These are phyloP conservation scores for Lanistes nyassanus DNA, from an alignment of 1,140 invertebrate genomes.

Conservation along the genomic window DNA sequence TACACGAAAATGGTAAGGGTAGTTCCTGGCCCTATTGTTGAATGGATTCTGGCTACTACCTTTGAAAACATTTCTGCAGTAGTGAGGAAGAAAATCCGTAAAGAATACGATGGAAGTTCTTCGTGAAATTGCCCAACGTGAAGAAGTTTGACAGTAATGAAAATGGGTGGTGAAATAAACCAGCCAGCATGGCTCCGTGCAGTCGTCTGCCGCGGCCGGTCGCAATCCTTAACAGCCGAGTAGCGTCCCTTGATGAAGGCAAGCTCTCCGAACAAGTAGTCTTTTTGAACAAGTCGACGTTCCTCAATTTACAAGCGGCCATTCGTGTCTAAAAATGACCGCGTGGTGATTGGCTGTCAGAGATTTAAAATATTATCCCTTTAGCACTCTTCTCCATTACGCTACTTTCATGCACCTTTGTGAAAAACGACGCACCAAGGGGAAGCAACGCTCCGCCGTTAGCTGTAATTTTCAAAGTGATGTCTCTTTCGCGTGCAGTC, in stretches of 20 bases:
- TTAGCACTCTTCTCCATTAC: constrained; percentile 1
- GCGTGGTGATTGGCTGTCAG: neutral
- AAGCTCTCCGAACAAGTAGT: neutral
- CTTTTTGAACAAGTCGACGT: neutral
- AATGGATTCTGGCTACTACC: too few species aligned
- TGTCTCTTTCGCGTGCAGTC: constrained; percentile 5
- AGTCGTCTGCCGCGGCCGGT: neutral
- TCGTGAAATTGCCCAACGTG: too few species aligned
- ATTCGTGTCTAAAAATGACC: constrained; percentile 3
- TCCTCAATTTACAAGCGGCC: neutral
- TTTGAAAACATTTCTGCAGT: too few species aligned
- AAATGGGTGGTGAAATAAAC: neutral
- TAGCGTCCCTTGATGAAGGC: neutral
- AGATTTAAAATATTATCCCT: constrained; percentile 3
- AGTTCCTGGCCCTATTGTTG: too few species aligned
- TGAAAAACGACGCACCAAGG: constrained; percentile 4
- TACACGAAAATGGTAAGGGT: too few species aligned
- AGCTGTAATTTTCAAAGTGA: constrained; percentile 7
- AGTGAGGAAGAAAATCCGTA: too few species aligned
- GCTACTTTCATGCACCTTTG: neutral
- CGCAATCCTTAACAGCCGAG: neutral
- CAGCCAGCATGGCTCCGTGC: neutral
- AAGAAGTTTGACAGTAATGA: constrained; percentile 2
- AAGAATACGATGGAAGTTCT: too few species aligned
- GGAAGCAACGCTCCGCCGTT: neutral